Percentiles rank a stretch among this genome's conserved stretches.
Evolutionary conservation across 64 coral and sea anemone genomes (phyloP).

Genomic region (Porites australiensis): DNA sequence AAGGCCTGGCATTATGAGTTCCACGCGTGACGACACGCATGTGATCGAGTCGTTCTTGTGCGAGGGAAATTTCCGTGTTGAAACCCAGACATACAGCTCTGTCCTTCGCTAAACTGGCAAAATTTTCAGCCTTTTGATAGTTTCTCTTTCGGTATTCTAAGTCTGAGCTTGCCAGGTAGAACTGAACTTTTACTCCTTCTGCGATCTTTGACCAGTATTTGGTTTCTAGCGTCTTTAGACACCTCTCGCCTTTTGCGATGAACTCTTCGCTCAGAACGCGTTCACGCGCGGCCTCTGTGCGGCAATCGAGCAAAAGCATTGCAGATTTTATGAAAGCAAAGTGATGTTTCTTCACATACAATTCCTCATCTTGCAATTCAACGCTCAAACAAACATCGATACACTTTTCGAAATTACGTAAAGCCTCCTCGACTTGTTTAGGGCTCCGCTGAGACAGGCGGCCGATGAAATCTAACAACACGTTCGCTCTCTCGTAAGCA

Average conservation of each 20-base stretch:
- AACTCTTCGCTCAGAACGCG: slow-evolving; percentile 1
- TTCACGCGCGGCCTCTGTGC: slow-evolving; percentile 30
- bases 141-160: slow-evolving; percentile 8
- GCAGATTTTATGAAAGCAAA: slow-evolving; percentile 45
- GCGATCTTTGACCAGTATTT: slow-evolving; percentile 4
- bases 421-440: neutral
- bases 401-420: neutral
- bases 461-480: slow-evolving; percentile 47
- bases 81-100: slow-evolving; percentile 9
- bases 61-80: slow-evolving; percentile 45
- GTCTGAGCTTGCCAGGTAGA: slow-evolving; percentile 20
- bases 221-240: slow-evolving; percentile 2
- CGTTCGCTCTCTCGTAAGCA: slow-evolving; percentile 52
- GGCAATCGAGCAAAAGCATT: slow-evolving; percentile 46
- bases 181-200: slow-evolving; percentile 25
- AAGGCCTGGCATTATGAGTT: neutral
- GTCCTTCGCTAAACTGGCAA: neutral
- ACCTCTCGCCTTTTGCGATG: slow-evolving; percentile 21
- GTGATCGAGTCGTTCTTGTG: slow-evolving; percentile 19
- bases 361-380: neutral
- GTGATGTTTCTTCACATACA: slow-evolving; percentile 50
- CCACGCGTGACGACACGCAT: neutral
- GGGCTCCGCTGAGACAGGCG: neutral
- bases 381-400: neutral
- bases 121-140: neutral